Conservation (phyloP, 2,113 vertebrate genomes). For the Furnarius figulus region DNA sequence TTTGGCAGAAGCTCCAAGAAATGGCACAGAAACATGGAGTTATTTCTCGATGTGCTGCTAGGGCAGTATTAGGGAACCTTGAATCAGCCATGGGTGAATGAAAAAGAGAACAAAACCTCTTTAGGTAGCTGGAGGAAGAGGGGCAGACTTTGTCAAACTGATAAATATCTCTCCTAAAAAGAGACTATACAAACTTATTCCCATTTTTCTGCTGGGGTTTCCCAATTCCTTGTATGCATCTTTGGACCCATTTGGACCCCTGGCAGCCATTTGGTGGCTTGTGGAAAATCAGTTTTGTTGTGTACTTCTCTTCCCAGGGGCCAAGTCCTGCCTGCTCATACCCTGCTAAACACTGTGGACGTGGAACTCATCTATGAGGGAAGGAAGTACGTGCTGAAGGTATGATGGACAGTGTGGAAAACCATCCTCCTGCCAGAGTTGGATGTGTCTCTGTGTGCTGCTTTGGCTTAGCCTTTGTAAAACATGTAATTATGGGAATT, state of each 20-base stretch:
- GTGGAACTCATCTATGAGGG: conserved; percentile 97
- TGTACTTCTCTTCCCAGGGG: conserved; percentile 80
- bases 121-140: background rate
- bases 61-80: background rate
- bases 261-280: background rate
- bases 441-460: background rate
- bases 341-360: conserved; percentile 92
- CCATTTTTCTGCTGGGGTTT: background rate
- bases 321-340: conserved; percentile 94
- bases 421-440: background rate
- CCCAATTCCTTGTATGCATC: background rate
- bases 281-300: background rate
- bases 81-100: background rate
- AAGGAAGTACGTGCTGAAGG: conserved; percentile 91
- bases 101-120: background rate
- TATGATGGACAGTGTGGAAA: background rate
- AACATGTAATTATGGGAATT: background rate
- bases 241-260: background rate
- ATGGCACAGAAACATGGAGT: background rate
- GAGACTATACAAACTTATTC: background rate
- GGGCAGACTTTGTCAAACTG: background rate
- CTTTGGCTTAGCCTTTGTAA: background rate
- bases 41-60: background rate
- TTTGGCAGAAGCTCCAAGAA: background rate
- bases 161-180: accelerated